Conservation (phyloP, 2,797 vertebrate species). For the Gallirallus australis region DNA sequence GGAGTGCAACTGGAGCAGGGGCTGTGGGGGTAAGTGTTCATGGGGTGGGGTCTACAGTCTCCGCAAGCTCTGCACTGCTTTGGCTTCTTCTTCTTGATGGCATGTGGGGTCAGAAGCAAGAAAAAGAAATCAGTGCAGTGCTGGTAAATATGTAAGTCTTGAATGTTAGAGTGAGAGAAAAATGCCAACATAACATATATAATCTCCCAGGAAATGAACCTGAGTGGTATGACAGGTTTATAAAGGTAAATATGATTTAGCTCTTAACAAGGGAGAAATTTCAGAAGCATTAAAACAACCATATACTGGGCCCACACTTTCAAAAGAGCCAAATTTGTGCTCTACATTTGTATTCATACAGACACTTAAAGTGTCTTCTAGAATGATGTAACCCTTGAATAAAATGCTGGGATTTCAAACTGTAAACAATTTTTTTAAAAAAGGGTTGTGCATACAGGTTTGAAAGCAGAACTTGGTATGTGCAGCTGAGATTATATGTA, state of each 20-base stretch:
- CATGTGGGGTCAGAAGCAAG: background rate
- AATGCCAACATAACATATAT: background rate
- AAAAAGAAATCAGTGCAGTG: background rate
- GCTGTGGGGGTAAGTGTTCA: fast-evolving
- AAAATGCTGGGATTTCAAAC: background rate
- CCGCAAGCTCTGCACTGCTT: background rate
- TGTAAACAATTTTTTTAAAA: background rate
- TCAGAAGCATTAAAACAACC: background rate
- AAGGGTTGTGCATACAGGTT: background rate
- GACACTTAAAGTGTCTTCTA: background rate
- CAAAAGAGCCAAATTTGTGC: background rate
- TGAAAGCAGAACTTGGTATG: background rate
- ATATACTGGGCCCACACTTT: background rate
- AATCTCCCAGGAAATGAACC: background rate
- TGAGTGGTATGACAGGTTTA: background rate
- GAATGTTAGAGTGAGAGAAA: background rate
- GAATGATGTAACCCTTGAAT: background rate
- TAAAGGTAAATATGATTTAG: background rate
- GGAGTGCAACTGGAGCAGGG: background rate
- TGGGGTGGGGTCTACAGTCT: background rate
- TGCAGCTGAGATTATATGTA: background rate
- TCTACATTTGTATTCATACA: background rate
- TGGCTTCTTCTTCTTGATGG: background rate
- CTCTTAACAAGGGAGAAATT: background rate
- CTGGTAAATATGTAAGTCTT: background rate